Base-by-base conservation (phyloP, 1,140 invertebrate genomes). In the Condylostylus longicornis region DNA sequence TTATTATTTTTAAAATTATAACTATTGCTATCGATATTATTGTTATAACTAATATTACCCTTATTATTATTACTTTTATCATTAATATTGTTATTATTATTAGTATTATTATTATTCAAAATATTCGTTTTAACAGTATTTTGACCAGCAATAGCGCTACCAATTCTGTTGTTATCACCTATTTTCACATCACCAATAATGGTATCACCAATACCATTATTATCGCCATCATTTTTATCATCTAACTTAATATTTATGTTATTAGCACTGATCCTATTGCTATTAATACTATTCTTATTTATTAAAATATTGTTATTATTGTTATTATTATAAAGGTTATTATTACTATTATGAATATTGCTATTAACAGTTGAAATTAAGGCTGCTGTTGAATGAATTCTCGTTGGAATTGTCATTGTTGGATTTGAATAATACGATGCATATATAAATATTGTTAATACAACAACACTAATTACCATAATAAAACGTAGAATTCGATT, bases 381-480 rank as follows among this genome's bases (percentile, higher is more conserved):
- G 1, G 44, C 43, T 31, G 49, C 10, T 9, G 27, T 33, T 12
- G 40, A 15, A 28, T 46, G 49, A 28, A 55, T 21, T 18, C 47
- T 51, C 8, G 43, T 48, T 5, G 41, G 27, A 6, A 50, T 44
- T 14, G 50, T 41, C n/a, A 59, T 22, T 6, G 48, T 45, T 14
- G 47, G 35, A 29, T 51, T 53, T 22, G 57, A 52, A 12, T 54
- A 60, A 29, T 60, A 60, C 22, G 54, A 55, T 21, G 57, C 47
- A 45, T 60, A 60, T 13, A 60, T 54, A 25, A 60, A 59, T n/a
- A 60, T 60, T 18, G 57, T 54, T 29, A 60, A 44, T 33, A 55
- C 46, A 17, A 57, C 51, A 21, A 49, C 50, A 20, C 49, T 51
- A 18, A 60, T 32, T 20, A 59, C 47, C 17, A 60, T 37, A 25